These are phyloP conservation scores for Tyrannus savana DNA, from an alignment of 2,113 vertebrate genomes.

Conservation along the genomic window DNA sequence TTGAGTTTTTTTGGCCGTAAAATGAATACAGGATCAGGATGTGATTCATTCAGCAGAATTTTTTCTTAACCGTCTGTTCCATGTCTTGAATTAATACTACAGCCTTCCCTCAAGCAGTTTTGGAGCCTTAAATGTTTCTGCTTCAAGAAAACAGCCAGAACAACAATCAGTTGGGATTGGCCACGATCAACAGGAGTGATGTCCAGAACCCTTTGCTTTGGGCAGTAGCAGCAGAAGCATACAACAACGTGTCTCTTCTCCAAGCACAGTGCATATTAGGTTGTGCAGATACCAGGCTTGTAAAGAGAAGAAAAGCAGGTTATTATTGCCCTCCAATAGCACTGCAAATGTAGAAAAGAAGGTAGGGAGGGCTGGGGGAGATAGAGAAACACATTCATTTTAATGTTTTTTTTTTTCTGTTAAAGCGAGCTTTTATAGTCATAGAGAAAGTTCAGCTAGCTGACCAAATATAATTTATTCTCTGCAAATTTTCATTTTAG, in stretches of 20 bases:
- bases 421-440: background rate
- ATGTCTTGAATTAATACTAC: background rate
- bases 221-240: background rate
- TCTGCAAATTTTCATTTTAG: background rate
- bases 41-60: background rate
- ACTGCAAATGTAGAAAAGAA: background rate
- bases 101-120: background rate
- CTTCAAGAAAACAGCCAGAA: background rate
- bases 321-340: background rate
- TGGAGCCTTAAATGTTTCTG: background rate
- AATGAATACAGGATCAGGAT: background rate
- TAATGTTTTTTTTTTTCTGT: background rate
- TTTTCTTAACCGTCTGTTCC: background rate
- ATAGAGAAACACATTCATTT: background rate
- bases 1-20: background rate
- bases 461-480: background rate
- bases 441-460: background rate
- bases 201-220: background rate
- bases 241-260: background rate
- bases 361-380: rapidly evolving
- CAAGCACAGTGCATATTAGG: background rate
- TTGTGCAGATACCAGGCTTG: background rate
- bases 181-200: background rate
- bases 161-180: background rate
- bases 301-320: background rate